Conservation (phyloP, 2,888 invertebrate genomes). For the Synanthedon tipuliformis region DNA sequence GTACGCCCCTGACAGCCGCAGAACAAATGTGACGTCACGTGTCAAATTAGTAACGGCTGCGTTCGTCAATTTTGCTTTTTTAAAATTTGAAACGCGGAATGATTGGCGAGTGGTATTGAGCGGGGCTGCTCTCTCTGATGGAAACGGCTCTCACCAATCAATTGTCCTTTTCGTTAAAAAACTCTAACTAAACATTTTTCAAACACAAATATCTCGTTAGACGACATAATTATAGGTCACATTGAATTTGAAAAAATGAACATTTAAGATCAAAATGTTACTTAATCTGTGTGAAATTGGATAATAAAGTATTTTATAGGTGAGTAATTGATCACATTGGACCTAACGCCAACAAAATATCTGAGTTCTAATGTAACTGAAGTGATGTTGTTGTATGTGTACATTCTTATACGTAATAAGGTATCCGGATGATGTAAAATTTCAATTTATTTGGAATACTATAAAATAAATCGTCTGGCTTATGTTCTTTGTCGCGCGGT, state of each 20-base stretch:
- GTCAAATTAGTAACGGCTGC: constrained; percentile 62
- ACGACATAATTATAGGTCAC: too few species aligned
- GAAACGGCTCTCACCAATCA: constrained; percentile 11
- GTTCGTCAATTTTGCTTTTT: constrained; percentile 56
- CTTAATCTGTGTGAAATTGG: not conserved
- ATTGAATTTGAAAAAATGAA: too few species aligned
- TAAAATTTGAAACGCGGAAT: constrained; percentile 50
- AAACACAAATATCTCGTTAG: too few species aligned
- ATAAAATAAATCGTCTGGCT: constrained; percentile 9
- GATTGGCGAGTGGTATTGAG: constrained; percentile 57
- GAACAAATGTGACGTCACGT: constrained; percentile 56
- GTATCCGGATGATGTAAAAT: not conserved
- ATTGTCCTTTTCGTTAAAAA: not conserved
- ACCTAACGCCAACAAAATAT: too few species aligned
- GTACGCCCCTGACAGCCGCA: constrained; percentile 27
- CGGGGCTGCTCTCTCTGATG: constrained; percentile 19
- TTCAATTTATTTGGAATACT: too few species aligned
- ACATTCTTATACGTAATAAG: too few species aligned
- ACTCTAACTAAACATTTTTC: not conserved
- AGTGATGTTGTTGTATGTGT: too few species aligned
- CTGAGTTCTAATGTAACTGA: too few species aligned
- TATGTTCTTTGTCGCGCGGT: constrained; percentile 8
- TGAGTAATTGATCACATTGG: too few species aligned
- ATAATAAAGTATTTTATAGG: too few species aligned
- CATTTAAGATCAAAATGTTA: too few species aligned